Evolutionary conservation across 2,797 vertebrate species (phyloP).

Genomic region (Lithobates sylvaticus): DNA sequence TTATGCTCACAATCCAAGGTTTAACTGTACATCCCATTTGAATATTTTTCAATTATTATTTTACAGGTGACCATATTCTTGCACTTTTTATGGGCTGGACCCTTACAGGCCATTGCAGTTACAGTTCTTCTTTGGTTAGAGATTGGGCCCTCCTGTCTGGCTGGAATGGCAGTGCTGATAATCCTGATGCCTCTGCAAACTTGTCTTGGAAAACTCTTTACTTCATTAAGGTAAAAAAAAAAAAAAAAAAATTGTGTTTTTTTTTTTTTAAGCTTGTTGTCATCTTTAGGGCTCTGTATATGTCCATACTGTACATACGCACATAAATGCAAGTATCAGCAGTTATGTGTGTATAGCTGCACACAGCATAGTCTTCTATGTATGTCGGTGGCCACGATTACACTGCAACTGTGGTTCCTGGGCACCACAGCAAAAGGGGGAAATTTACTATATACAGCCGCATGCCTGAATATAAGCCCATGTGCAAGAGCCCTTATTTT

Average conservation of each 20-base stretch:
- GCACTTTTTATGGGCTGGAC: constrained; percentile 93
- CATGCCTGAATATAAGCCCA: too few species aligned
- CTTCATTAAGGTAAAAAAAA: constrained; percentile 91
- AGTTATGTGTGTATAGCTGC: too few species aligned
- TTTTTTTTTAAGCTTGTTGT: neutral
- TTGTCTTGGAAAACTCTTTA: constrained; percentile 88
- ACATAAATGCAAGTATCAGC: too few species aligned
- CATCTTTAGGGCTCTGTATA: neutral
- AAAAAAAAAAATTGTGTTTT: too few species aligned
- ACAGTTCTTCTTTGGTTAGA: constrained; percentile 89
- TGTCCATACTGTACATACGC: too few species aligned
- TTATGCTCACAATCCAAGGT: too few species aligned
- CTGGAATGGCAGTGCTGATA: constrained; percentile 88
- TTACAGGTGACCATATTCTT: constrained; percentile 90
- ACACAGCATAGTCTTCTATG: too few species aligned
- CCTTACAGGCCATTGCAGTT: constrained; percentile 86
- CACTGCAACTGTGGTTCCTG: too few species aligned
- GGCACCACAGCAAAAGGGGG: too few species aligned
- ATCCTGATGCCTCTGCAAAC: constrained; percentile 90
- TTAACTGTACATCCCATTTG: neutral
- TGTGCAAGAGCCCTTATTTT: too few species aligned
- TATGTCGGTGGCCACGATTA: too few species aligned
- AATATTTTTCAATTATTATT: neutral
- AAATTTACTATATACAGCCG: too few species aligned
- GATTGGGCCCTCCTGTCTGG: constrained; percentile 91